Evolutionary conservation across 1,140 invertebrate genomes (phyloP), one percentile per base, ranked within the genome.

Genomic region (Drosophila tropicalis): DNA sequence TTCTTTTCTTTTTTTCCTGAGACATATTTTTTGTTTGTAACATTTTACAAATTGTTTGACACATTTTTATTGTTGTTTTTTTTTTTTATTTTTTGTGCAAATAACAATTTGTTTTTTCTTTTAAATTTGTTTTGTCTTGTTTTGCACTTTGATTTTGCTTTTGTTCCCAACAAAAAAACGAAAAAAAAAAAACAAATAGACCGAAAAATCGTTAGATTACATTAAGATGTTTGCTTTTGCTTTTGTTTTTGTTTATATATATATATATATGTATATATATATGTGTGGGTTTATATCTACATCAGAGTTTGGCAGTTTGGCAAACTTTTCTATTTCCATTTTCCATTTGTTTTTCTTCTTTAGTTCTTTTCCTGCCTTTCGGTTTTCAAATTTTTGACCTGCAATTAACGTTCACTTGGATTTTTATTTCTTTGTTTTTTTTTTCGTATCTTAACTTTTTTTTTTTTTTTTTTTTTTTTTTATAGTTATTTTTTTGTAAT

Each of bases 1-100:
- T 69, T 54, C n/a, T 63, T 39, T 86, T 84, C 61, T 64, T 56
- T 67, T 68, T 77, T 91, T 91, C 90, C 90, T 91, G 90, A 91
- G 90, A 90, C 74, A 79, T 76, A 90, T 81, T 29, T 29, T 25
- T 0, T 25, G 25, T 25, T 47, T 47, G 44, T 47, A 76, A 76
- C 75, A n/a, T 67, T 85, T 90, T 91, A 90, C 65, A 62, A 58
- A 55, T 36, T 9, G 32, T 32, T 32, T 51, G 13, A 39, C 10
- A 39, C 34, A 17, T 51, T 19, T 62, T 60, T 55, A 32, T 70
- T 47, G 17, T 64, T 67, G 60, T 15, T 1, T 15, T 41, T 22
- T 61, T 22, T 29, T n/a, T 56, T 32, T 1, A 4, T 55, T 25
- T 34, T 58, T 39, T 81, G 80, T 83, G 70, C 61, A 75, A 78